Conservation (phyloP, 2,113 vertebrate species). For the Catharus minimus region DNA sequence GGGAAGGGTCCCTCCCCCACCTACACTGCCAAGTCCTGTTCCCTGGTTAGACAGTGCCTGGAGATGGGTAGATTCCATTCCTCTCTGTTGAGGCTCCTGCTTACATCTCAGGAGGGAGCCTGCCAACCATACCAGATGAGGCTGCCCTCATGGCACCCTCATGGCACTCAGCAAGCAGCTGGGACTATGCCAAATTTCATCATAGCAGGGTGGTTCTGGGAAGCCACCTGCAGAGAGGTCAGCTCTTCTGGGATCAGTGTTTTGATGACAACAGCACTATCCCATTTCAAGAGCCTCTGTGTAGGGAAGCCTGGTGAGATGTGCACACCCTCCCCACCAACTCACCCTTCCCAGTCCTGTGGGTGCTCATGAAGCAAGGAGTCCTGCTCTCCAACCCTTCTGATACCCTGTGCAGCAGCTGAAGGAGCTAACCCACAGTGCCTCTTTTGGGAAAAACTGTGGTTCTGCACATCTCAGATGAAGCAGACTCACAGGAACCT, state of each 20-base stretch:
- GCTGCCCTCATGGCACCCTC: background rate
- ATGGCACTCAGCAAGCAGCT: background rate
- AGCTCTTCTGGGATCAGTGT: background rate
- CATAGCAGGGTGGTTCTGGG: accelerated
- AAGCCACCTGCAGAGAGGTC: background rate
- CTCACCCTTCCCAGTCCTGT: background rate
- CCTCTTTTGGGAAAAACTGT: background rate
- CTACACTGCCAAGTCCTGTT: background rate
- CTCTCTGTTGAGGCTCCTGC: background rate
- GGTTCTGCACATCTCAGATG: background rate
- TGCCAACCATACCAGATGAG: accelerated
- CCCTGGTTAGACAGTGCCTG: background rate
- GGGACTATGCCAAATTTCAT: background rate
- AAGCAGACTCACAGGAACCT: background rate
- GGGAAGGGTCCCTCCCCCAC: background rate
- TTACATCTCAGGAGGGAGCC: background rate
- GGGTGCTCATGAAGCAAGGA: background rate
- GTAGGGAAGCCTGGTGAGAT: background rate
- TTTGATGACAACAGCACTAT: background rate
- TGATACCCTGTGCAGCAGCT: background rate
- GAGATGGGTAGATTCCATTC: background rate
- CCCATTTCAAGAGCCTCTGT: background rate
- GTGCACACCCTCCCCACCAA: background rate
- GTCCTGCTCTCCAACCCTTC: background rate
- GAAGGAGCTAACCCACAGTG: background rate